These are phyloP conservation scores for Tholera decimalis DNA, from an alignment of 2,888 invertebrate species.

Conservation along the genomic window DNA sequence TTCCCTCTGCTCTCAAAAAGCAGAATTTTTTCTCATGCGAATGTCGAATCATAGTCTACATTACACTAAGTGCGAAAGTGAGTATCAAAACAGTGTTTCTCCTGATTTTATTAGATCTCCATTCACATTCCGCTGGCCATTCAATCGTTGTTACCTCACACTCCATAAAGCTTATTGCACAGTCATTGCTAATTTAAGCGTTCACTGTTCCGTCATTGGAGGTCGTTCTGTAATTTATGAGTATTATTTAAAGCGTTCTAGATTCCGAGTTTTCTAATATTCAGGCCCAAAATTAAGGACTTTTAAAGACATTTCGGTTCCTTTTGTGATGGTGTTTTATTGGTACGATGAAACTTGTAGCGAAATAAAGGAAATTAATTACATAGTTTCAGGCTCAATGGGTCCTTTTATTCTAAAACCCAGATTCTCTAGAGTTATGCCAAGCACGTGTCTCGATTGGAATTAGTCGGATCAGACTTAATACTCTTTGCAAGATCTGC, in stretches of 20 bases:
- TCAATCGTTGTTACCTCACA: conserved; percentile 42
- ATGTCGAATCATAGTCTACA: neutral
- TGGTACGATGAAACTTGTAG: no score
- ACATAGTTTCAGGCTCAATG: neutral
- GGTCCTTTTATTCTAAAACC: neutral
- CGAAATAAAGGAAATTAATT: neutral
- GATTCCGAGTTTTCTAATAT: conserved; percentile 31
- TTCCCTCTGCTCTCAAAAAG: neutral
- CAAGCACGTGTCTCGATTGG: neutral
- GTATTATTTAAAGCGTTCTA: conserved; percentile 36
- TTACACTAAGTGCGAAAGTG: neutral
- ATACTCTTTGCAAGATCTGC: neutral
- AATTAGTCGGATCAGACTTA: neutral
- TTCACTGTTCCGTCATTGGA: conserved; percentile 32
- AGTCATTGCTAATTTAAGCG: conserved; percentile 55
- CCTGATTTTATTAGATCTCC: neutral
- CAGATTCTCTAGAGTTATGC: neutral
- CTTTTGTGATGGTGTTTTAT: neutral
- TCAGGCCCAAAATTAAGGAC: conserved; percentile 13
- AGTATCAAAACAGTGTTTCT: neutral
- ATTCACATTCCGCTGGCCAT: conserved; percentile 28
- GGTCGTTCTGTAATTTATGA: conserved; percentile 27
- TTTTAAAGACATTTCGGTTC: conserved; percentile 19
- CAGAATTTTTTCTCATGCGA: neutral
- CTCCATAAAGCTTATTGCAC: conserved; percentile 24